A percentile compares a stretch with the other conserved stretches of the same genome.
Conservation (phyloP, 2,113 vertebrate genomes). For the Myiopsitta monachus region DNA sequence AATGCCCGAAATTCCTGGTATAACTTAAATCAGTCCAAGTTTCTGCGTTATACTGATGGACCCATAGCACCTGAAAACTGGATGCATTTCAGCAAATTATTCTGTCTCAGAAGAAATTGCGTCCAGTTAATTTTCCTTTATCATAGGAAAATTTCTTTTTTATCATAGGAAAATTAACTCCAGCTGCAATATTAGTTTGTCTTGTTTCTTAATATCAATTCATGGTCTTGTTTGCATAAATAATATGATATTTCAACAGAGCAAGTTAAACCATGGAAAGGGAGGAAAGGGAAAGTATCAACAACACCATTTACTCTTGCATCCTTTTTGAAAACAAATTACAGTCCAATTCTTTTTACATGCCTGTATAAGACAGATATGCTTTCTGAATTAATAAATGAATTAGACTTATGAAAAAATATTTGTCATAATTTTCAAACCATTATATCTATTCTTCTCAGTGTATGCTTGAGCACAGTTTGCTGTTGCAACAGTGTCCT, state of each 20-base stretch:
- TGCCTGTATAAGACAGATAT: background rate
- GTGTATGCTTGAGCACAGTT: background rate
- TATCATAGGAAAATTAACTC: background rate
- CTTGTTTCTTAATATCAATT: background rate
- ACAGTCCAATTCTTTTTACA: background rate
- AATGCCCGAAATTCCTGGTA: background rate
- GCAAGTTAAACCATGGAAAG: background rate
- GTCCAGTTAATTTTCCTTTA: background rate
- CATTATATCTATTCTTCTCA: background rate
- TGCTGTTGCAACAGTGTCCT: background rate
- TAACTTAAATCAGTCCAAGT: background rate
- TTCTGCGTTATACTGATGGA: background rate
- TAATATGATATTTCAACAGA: background rate
- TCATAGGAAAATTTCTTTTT: background rate
- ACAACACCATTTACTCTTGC: background rate
- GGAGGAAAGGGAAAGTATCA: background rate
- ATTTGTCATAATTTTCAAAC: background rate
- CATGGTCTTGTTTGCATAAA: background rate
- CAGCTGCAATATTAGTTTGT: background rate
- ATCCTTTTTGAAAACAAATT: background rate
- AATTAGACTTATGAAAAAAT: background rate
- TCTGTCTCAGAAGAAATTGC: background rate
- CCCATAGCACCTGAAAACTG: background rate
- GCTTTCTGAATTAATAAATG: background rate
- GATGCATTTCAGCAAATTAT: background rate